Evolutionary conservation across 2,113 vertebrate genomes (phyloP).

Genomic region (Damaliscus lunatus): DNA sequence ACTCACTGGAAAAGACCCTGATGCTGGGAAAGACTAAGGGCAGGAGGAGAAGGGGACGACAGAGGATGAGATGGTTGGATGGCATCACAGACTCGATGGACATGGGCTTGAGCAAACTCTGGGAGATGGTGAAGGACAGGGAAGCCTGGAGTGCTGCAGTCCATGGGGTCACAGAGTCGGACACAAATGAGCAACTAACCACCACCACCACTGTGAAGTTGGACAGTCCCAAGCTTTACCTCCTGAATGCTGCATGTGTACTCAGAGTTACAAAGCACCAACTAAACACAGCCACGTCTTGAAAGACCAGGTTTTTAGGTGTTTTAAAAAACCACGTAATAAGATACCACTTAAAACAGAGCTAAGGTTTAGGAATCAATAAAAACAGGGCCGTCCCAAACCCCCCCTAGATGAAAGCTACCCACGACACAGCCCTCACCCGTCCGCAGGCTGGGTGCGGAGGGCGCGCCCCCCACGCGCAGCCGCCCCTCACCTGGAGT

Average conservation of each 20-base stretch:
- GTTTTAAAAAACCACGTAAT: not conserved
- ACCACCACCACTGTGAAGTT: not conserved
- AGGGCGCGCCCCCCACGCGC: rapidly evolving
- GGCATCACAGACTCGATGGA: not conserved
- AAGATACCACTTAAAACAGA: not conserved
- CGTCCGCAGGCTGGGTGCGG: rapidly evolving
- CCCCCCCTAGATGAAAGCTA: not conserved
- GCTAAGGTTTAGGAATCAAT: not conserved
- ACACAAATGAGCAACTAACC: not conserved
- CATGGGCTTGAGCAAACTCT: not conserved
- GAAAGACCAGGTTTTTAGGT: not conserved
- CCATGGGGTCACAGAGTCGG: not conserved
- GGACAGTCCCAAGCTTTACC: not conserved
- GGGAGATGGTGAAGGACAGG: not conserved
- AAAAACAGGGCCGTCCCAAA: not conserved
- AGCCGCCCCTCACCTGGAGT: slow-evolving; percentile 82
- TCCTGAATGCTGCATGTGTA: rapidly evolving
- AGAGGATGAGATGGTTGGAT: not conserved
- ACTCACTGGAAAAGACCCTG: not conserved
- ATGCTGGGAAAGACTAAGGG: not conserved
- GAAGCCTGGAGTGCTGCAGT: not conserved
- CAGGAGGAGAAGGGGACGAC: not conserved
- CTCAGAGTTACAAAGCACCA: not conserved
- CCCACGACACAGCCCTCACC: rapidly evolving
- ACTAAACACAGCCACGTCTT: not conserved